These are phyloP conservation scores for Gila robusta DNA, from an alignment of 2,797 vertebrate species.

Conservation along the genomic window DNA sequence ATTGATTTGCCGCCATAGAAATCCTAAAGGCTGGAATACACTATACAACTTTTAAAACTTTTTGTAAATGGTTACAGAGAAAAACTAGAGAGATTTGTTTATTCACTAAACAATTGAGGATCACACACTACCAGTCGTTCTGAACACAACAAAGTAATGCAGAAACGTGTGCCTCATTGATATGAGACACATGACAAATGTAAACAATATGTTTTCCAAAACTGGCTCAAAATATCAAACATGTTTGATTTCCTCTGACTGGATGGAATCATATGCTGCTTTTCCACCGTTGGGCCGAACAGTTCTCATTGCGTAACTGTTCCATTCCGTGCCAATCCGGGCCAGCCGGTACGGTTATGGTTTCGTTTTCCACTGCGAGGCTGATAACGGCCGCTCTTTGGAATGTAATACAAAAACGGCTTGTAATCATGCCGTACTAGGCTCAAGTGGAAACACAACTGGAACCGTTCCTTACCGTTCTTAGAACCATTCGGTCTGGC, in stretches of 20 bases:
- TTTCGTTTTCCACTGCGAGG: too few relatives aligned
- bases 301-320: too few relatives aligned
- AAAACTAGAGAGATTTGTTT: background rate
- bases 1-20: too few relatives aligned
- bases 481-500: too few relatives aligned
- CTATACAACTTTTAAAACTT: background rate
- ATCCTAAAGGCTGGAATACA: background rate
- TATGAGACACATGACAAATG: background rate
- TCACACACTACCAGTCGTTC: background rate
- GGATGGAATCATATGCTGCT: background rate
- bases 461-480: too few relatives aligned
- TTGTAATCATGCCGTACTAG: too few relatives aligned
- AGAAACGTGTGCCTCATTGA: background rate
- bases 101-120: background rate
- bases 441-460: too few relatives aligned
- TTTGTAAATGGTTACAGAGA: background rate
- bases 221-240: background rate
- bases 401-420: too few relatives aligned
- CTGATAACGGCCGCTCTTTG: too few relatives aligned
- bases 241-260: background rate
- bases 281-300: too few relatives aligned
- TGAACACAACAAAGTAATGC: background rate
- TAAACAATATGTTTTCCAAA: background rate
- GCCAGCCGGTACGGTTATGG: too few relatives aligned
- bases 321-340: too few relatives aligned